Conservation (phyloP, 2,113 vertebrate species). For the Sphyrna mokarran region DNA sequence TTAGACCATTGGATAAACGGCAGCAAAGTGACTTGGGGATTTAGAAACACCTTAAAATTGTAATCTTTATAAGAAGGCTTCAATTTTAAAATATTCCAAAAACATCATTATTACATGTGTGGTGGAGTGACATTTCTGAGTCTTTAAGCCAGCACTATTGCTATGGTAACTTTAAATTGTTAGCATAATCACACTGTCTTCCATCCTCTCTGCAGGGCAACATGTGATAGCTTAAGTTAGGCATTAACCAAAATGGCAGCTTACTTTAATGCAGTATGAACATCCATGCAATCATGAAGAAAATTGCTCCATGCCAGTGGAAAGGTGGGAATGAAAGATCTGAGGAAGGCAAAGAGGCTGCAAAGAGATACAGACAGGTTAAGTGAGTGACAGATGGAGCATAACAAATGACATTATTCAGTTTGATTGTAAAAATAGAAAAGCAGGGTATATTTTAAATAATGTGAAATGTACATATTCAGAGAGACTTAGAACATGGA, state of each 20-base stretch:
- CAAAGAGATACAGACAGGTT: too few relatives aligned
- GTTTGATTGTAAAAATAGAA: too few relatives aligned
- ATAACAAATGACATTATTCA: too few relatives aligned
- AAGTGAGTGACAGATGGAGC: too few relatives aligned
- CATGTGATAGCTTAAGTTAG: background rate
- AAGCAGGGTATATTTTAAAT: too few relatives aligned
- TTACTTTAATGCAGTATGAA: background rate
- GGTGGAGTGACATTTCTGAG: background rate
- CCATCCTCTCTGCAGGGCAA: background rate
- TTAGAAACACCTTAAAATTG: background rate
- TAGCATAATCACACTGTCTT: background rate
- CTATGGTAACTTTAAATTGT: background rate
- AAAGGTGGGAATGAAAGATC: too few relatives aligned
- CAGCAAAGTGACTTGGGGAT: background rate
- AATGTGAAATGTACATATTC: too few relatives aligned
- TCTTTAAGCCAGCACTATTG: background rate
- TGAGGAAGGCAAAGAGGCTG: too few relatives aligned
- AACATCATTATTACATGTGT: background rate
- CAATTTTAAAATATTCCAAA: background rate
- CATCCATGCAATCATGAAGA: background rate
- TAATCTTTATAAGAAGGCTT: background rate
- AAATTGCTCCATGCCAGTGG: background rate
- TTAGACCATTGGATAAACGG: background rate
- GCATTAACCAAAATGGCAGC: background rate
- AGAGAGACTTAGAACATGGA: too few relatives aligned